Percentiles rank a stretch among this genome's conserved stretches.
phyloP scores from a whole-genome alignment of 1,140 invertebrate genomes.

The Cotesia vestalis region DNA sequence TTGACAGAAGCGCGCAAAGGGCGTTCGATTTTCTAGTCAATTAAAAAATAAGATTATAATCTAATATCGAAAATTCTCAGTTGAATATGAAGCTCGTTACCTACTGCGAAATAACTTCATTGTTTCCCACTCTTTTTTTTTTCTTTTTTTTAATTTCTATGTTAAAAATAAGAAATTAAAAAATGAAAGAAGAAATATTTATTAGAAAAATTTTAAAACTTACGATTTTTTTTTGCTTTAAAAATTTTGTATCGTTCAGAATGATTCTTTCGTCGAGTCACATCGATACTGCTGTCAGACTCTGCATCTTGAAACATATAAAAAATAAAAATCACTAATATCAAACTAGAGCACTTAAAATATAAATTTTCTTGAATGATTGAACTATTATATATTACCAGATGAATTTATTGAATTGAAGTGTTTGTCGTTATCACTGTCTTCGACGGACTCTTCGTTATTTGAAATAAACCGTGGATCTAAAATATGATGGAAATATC shows the following conservation, averaged over 20 bases:
- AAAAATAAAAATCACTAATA: slow-evolving; percentile 31
- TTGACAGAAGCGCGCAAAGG: too few species aligned
- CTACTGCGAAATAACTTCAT: too few species aligned
- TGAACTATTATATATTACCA: slow-evolving; percentile 40
- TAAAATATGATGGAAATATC: slow-evolving; percentile 10
- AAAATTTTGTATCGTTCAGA: slow-evolving; percentile 60
- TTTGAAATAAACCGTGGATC: slow-evolving; percentile 51
- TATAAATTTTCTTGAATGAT: not conserved
- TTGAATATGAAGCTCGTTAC: too few species aligned
- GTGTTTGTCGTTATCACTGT: not conserved
- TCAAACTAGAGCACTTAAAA: not conserved
- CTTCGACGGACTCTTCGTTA: slow-evolving; percentile 46
- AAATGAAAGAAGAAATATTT: slow-evolving; percentile 11
- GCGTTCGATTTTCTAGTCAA: too few species aligned
- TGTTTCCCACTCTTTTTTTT: too few species aligned
- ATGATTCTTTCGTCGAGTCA: slow-evolving; percentile 56
- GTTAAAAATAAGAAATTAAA: not conserved
- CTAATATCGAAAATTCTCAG: too few species aligned
- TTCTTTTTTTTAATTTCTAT: not conserved
- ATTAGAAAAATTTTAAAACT: slow-evolving; percentile 30
- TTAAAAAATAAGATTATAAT: too few species aligned
- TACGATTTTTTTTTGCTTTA: slow-evolving; percentile 59
- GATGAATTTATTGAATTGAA: slow-evolving; percentile 52
- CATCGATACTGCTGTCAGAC: slow-evolving; percentile 60
- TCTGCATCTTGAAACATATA: slow-evolving; percentile 55